Base-by-base conservation (phyloP, 2,797 vertebrate genomes). In the Agapornis canus region DNA sequence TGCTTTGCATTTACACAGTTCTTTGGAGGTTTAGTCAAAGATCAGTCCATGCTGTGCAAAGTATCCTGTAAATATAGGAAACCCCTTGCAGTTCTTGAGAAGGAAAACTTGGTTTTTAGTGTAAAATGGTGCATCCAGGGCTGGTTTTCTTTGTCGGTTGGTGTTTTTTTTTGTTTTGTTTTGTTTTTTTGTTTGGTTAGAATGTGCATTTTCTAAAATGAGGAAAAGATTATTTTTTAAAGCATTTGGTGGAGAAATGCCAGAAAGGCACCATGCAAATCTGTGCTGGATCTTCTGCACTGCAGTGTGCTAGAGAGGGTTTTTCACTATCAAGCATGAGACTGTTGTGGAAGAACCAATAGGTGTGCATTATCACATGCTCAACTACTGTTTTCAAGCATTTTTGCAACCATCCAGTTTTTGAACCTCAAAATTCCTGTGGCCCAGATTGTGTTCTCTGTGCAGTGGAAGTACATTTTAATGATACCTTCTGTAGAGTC, bases 351-450 rank as follows among this genome's bases (percentile, higher is more conserved):
- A 80, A 91, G 82, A 87, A 45, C 29, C 87, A 77, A 66, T 76
- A 92, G 29, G 20, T 89, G 48, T 73, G n/a, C 32, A 27, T 92
- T 82, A 60, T 87, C 43, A 64, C n/a, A 42, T 93, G 13, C 26
- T 84, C 79, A 84, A 54, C n/a, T 79, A 85, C 66, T 27, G 13
- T 37, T 71, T 47, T 91, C 31, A 72, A 43, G n/a, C 48, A 31
- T 43, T 93, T 93, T 81, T 66, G n/a, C 39, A 65, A 86, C 32
- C 29, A 47, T 76, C 76, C 22, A 3, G 3, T 32, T 92, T 92
- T 89, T 64, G 71, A 95, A 82, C 72, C 78, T 91, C 82, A 78
- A 22, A 56, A 87, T 90, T 94, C 48, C 31, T 92, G 84, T 95
- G 71, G 82, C 40, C 48, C 12, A 69, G 39, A 52, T 89, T 85